These are phyloP conservation scores for Lamproptera curius DNA, from an alignment of 2,888 invertebrate genomes.

Conservation along the genomic window DNA sequence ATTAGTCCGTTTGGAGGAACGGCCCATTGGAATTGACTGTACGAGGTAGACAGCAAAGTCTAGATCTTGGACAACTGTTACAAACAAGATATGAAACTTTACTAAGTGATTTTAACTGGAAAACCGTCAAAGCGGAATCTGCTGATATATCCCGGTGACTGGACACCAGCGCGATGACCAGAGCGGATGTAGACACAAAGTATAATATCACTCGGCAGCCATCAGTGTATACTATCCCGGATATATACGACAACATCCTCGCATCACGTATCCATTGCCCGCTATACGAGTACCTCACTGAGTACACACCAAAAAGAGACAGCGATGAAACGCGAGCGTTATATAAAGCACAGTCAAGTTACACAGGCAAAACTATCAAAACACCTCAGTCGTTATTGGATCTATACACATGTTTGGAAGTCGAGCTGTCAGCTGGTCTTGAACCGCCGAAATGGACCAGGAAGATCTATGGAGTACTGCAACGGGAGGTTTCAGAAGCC, in stretches of 20 bases:
- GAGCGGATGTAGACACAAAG: constrained; percentile 20
- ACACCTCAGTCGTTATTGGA: constrained; percentile 3
- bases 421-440: constrained; percentile 19
- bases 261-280: constrained; percentile 13
- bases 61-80: constrained; percentile 18
- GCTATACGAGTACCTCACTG: constrained; percentile 4
- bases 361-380: constrained; percentile 13
- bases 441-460: constrained; percentile 22
- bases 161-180: constrained; percentile 21
- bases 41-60: constrained; percentile 22
- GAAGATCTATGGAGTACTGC: constrained; percentile 10
- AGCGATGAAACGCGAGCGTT: constrained; percentile 8
- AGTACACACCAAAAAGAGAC: constrained; percentile 2
- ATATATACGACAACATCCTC: constrained; percentile 14
- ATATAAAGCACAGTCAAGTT: constrained; percentile 11
- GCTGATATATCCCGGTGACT: too few species aligned
- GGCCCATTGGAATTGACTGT: constrained; percentile 22
- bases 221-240: constrained; percentile 12
- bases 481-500: constrained; percentile 9
- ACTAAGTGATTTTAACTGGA: constrained; percentile 19
- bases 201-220: constrained; percentile 23
- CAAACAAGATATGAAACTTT: constrained; percentile 17
- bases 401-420: constrained; percentile 21
- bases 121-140: constrained; percentile 17
- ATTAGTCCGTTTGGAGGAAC: constrained; percentile 19